Evolutionary conservation across 2,113 vertebrate genomes (phyloP).

Genomic region (Megatriorchis doriae): DNA sequence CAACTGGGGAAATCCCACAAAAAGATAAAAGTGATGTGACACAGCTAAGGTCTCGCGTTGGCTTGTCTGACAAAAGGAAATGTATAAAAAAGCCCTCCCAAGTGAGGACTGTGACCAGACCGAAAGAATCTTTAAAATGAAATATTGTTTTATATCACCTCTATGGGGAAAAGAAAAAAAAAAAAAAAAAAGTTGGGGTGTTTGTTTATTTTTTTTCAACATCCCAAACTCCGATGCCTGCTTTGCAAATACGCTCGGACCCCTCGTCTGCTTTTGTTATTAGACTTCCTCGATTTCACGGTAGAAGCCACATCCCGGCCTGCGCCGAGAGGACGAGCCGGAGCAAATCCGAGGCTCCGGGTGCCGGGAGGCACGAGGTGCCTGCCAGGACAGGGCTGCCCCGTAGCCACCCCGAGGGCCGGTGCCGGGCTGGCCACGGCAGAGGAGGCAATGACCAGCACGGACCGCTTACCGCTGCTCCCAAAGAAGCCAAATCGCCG

Average conservation of each 20-base stretch:
- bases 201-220: neutral
- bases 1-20: neutral
- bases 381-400: neutral
- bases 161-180: too few relatives aligned
- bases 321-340: neutral
- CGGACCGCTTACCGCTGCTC: neutral
- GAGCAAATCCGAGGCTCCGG: neutral
- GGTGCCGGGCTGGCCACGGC: neutral
- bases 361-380: neutral
- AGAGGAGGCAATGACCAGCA: neutral
- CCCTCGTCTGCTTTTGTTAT: neutral
- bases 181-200: too few relatives aligned
- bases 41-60: neutral
- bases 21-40: neutral
- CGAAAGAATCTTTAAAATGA: neutral
- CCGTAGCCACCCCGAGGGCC: neutral
- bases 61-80: neutral
- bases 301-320: neutral
- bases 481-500: neutral
- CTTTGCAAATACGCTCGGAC: rapidly evolving
- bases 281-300: neutral
- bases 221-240: neutral
- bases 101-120: neutral
- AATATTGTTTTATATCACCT: neutral
- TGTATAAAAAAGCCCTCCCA: neutral